A percentile compares a stretch with the other conserved stretches of the same genome.
Conservation (phyloP, 2,113 vertebrate species). For the Amblyornis subalaris region DNA sequence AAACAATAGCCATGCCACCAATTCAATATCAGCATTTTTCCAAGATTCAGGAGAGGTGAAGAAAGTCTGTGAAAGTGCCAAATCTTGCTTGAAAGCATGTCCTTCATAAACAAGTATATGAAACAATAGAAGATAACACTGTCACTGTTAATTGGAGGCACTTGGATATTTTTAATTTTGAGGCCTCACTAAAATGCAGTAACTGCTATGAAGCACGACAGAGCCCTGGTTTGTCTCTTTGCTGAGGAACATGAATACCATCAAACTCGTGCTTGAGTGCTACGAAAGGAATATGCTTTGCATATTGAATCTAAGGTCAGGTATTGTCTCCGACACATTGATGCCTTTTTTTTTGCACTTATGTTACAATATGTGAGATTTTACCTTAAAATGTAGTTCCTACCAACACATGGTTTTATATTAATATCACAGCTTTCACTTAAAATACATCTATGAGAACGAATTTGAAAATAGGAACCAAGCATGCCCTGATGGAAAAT, state of each 20-base stretch:
- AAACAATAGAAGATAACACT: background rate
- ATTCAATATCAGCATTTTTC: background rate
- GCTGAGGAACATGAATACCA: background rate
- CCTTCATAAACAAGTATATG: background rate
- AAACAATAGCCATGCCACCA: background rate
- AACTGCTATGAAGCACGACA: background rate
- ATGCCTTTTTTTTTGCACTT: background rate
- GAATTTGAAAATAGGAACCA: background rate
- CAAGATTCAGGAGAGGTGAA: background rate
- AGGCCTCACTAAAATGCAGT: background rate
- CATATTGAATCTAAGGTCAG: background rate
- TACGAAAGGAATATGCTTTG: background rate
- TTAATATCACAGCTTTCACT: background rate
- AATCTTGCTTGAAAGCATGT: background rate
- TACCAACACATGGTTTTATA: background rate
- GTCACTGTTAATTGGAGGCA: background rate
- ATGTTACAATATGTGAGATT: background rate
- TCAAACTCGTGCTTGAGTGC: background rate
- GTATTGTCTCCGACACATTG: background rate
- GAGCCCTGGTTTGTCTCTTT: background rate
- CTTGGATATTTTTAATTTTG: background rate
- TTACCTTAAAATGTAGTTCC: background rate
- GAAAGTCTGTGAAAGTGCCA: background rate
- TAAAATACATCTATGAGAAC: background rate
- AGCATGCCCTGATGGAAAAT: background rate